phyloP scores from a whole-genome alignment of 2,888 invertebrate species.

The Tupiocoris notatus region DNA sequence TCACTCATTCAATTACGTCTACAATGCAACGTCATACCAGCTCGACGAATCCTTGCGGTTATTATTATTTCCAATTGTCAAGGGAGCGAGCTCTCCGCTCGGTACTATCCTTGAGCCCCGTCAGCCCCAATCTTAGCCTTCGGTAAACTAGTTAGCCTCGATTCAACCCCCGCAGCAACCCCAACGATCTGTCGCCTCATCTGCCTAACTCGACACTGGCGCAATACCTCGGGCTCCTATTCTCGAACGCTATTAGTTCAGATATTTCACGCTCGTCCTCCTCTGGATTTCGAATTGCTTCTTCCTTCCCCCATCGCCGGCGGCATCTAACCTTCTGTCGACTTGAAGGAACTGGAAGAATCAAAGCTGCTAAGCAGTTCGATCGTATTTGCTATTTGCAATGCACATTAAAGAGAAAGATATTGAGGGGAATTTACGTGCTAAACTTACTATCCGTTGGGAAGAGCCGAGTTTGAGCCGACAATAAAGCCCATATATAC shows the following conservation, averaged over 20 bases:
- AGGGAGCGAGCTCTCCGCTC: constrained; percentile 18
- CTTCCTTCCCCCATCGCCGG: neutral
- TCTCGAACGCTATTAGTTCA: constrained; percentile 23
- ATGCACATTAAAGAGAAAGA: no score
- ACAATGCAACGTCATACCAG: neutral
- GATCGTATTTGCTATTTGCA: no score
- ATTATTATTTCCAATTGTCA: constrained; percentile 38
- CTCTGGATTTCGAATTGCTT: neutral
- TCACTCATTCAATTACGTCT: constrained; percentile 37
- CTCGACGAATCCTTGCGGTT: neutral
- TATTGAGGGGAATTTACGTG: no score
- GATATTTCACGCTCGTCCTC: constrained; percentile 23
- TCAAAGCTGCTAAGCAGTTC: no score
- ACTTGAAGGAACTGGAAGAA: no score
- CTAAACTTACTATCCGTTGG: no score
- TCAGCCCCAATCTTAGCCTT: constrained; percentile 23
- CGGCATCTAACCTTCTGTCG: constrained; percentile 20
- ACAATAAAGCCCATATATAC: no score
- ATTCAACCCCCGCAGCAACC: constrained; percentile 1
- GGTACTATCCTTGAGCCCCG: neutral
- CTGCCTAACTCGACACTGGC: constrained; percentile 8
- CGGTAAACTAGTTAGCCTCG: constrained; percentile 19
- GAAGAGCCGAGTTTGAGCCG: no score
- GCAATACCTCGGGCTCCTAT: constrained; percentile 20
- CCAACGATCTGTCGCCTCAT: neutral